A percentile compares a stretch with the other conserved stretches of the same genome.
Evolutionary conservation across 2,888 invertebrate species (phyloP).

Genomic region (Dinocampus coccinellae): DNA sequence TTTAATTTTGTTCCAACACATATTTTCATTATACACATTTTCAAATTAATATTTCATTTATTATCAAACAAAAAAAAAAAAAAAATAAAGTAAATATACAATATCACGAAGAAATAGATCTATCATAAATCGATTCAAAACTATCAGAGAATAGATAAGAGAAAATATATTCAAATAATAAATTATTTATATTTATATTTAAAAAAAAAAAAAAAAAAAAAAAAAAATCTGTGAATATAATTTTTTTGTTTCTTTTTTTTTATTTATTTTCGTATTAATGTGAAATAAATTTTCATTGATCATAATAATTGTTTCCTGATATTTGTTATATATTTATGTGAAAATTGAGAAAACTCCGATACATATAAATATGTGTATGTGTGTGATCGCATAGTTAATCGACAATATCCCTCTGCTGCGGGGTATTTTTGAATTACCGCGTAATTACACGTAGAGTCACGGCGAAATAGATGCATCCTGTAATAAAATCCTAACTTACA

Average conservation of each 20-base stretch:
- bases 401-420: conserved; percentile 57
- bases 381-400: conserved; percentile 52
- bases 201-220: background rate
- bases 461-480: conserved; percentile 59
- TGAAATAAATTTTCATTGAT: background rate
- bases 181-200: background rate
- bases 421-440: conserved; percentile 59
- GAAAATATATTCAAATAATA: background rate
- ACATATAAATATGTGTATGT: background rate
- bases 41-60: background rate
- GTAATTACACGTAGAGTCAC: conserved; percentile 56
- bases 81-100: too few species aligned
- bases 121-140: too few species aligned
- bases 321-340: background rate
- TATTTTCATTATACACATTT: conserved; percentile 25
- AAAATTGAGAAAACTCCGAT: conserved; percentile 27
- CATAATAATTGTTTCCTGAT: background rate
- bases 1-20: conserved; percentile 29
- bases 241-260: background rate
- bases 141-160: too few species aligned
- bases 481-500: conserved; percentile 48
- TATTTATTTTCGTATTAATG: too few species aligned
- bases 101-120: too few species aligned
- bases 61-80: background rate
- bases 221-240: background rate